Evolutionary conservation across 2,797 vertebrate species (phyloP).

Genomic region (Hephaestus fuliginosus): DNA sequence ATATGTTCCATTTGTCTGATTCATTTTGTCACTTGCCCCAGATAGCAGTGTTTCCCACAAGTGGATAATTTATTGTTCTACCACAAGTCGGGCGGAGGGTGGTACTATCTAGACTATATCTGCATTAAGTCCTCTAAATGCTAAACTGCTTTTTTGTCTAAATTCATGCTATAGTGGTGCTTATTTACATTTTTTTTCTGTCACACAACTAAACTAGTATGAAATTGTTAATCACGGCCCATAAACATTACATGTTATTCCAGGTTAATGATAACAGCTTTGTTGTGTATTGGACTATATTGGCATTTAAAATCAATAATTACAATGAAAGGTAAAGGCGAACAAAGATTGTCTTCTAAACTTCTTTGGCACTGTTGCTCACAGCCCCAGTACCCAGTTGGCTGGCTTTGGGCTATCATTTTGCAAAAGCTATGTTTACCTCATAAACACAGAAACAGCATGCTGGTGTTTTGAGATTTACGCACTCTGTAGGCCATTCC

Average conservation of each 20-base stretch:
- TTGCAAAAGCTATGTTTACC: neutral
- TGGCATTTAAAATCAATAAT: too few relatives aligned
- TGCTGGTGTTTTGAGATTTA: neutral
- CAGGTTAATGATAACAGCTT: neutral
- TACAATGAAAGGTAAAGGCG: too few relatives aligned
- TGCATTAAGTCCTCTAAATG: neutral
- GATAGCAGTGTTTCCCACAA: constrained; percentile 23
- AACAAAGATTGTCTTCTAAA: too few relatives aligned
- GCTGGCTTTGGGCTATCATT: too few relatives aligned
- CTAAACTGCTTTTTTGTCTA: neutral
- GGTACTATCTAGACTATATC: neutral
- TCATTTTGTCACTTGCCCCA: constrained; percentile 4
- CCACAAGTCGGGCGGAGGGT: neutral
- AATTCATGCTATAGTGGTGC: neutral
- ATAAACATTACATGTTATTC: neutral
- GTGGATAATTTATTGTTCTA: constrained; percentile 17
- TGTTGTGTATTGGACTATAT: neutral
- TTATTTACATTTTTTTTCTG: neutral
- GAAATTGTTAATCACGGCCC: neutral
- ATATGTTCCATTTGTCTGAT: constrained; percentile 28
- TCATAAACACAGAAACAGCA: neutral
- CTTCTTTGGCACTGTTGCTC: neutral
- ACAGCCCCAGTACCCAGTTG: too few relatives aligned
- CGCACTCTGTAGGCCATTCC: neutral
- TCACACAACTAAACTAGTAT: neutral